These are phyloP conservation scores for Cephalopterus ornatus DNA, from an alignment of 2,113 vertebrate species.

Conservation along the genomic window DNA sequence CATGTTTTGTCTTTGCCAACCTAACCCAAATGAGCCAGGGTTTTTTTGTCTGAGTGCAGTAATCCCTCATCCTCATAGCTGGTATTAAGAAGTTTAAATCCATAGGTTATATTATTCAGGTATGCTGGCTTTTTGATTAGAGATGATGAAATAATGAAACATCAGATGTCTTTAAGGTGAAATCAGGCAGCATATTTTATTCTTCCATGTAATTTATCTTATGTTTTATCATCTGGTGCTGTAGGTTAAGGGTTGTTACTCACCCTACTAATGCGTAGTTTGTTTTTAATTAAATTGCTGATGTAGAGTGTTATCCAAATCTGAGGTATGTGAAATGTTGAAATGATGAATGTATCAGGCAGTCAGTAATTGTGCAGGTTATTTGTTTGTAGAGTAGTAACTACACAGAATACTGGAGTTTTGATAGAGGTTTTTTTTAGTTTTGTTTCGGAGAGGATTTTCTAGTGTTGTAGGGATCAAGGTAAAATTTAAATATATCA, in stretches of 20 bases:
- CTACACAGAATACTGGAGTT: background rate
- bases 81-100: background rate
- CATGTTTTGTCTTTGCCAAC: background rate
- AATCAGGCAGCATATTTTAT: background rate
- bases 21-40: background rate
- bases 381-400: background rate
- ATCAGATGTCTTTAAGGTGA: background rate
- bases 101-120: background rate
- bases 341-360: background rate
- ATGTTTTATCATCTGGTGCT: background rate
- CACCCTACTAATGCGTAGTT: background rate
- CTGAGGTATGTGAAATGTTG: background rate
- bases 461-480: background rate
- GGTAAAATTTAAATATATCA: background rate
- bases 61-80: background rate
- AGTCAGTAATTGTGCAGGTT: background rate
- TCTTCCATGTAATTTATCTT: background rate
- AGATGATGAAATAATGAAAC: background rate
- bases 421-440: background rate
- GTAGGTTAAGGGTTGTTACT: background rate
- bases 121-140: background rate
- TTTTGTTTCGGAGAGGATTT: background rate
- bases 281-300: conserved; percentile 2
- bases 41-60: background rate
- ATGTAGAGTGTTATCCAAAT: background rate